These are phyloP conservation scores for Proterorhinus semilunaris DNA, from an alignment of 2,113 vertebrate genomes.

Conservation along the genomic window DNA sequence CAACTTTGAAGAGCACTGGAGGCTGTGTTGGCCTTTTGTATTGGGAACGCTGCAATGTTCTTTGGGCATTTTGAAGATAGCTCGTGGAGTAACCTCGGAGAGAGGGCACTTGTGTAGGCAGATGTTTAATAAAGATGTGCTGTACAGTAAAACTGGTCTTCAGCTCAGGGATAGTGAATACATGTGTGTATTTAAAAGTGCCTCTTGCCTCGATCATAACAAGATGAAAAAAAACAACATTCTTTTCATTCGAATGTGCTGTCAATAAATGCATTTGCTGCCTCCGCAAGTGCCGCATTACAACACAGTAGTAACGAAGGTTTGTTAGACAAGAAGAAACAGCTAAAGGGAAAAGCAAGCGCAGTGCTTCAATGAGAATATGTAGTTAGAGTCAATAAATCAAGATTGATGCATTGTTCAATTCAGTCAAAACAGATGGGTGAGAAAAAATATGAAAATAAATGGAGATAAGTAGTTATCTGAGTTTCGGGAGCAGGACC, in stretches of 20 bases:
- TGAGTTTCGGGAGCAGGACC: too few relatives aligned
- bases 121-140: conserved; percentile 24
- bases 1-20: conserved; percentile 14
- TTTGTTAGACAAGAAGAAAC: conserved; percentile 3
- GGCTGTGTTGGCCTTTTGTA: conserved; percentile 16
- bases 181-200: conserved; percentile 18
- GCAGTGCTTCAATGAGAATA: background rate
- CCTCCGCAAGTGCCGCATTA: conserved; percentile 14
- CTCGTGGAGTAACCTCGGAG: conserved; percentile 8
- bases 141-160: conserved; percentile 7
- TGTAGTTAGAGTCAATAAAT: background rate
- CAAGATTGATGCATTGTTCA: background rate
- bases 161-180: conserved; percentile 7
- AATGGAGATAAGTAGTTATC: too few relatives aligned
- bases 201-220: conserved; percentile 11
- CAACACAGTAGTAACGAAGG: background rate
- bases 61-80: conserved; percentile 10
- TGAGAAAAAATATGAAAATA: too few relatives aligned
- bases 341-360: background rate
- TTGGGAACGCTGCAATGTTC: conserved; percentile 8
- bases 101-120: conserved; percentile 34
- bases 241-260: conserved; percentile 10
- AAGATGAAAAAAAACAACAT: conserved; percentile 26
- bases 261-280: conserved; percentile 37
- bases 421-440: too few relatives aligned